phyloP scores from a whole-genome alignment of 2,797 vertebrate species.

The Okamejei kenojei region DNA sequence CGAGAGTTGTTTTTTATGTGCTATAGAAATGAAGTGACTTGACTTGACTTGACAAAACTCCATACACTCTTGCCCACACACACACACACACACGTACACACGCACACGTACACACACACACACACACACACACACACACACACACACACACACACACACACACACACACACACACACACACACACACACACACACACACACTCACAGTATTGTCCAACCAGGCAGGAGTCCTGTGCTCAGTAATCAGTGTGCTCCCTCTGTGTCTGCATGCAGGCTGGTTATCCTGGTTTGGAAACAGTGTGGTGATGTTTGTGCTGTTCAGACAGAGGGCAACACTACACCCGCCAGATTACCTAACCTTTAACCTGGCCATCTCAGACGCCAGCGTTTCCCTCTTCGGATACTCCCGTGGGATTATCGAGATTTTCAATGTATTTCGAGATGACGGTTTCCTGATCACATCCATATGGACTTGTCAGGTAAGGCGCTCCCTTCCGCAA shows the following conservation, averaged over 20 bases:
- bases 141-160: background rate
- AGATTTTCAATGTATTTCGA: constrained; percentile 77
- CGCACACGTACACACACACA: no score
- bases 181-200: background rate
- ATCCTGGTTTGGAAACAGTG: constrained; percentile 80
- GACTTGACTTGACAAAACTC: no score
- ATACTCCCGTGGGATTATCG: constrained; percentile 75
- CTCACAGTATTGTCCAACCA: background rate
- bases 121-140: no score
- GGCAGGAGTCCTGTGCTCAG: background rate
- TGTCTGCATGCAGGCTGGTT: constrained; percentile 64
- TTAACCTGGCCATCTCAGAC: constrained; percentile 75
- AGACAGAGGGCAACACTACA: constrained; percentile 70
- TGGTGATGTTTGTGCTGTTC: constrained; percentile 75
- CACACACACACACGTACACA: no score
- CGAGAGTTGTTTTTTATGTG: no score
- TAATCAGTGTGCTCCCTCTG: constrained; percentile 38
- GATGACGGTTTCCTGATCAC: constrained; percentile 76
- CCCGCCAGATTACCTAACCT: constrained; percentile 73
- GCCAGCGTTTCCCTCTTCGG: constrained; percentile 75
- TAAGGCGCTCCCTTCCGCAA: constrained; percentile 46
- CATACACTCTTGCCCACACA: no score
- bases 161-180: background rate
- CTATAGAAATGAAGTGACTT: no score
- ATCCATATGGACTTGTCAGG: constrained; percentile 78